Evolutionary conservation across 2,888 invertebrate species (phyloP), one percentile per base, ranked within the genome.

Genomic region (Drosophila paracracens): DNA sequence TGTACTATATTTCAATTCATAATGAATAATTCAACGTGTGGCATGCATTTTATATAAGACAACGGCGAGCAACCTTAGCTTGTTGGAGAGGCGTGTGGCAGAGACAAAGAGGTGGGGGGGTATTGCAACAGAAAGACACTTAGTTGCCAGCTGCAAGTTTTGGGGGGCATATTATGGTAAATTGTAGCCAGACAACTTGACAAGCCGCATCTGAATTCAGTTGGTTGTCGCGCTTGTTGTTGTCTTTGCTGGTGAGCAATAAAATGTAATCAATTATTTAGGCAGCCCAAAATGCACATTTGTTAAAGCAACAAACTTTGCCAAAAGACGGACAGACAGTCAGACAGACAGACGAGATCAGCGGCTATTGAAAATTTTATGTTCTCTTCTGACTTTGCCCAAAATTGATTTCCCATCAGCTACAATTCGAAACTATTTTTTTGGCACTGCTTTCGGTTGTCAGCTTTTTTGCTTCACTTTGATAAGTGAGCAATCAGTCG

Each of bases 201-300:
- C 83, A 84, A 82, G 63, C 70, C 83, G 70, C 53, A 63, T 72
- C 85, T 79, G 85, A 74, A 82, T 79, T 89, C 65, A 38, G 62
- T 46, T 56, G 36, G n/a, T 69, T 65, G 51, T 65, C 60, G 57
- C 43, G 11, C 21, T 61, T 33, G 46, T 68, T 60, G 48, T 40
- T 52, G 27, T 38, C 31, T 18, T 29, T 66, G 75, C 67, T 81
- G 72, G 66, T 75, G 59, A 67, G 80, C 83, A 89, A 88, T 89
- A 90, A 91, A 89, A 91, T 90, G 72, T 81, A 77, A 90, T 87
- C 73, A 87, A 90, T 88, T 91, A 89, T 89, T 89, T 82, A 89
- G 58, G 57, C 66, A 65, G 64, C 69, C 80, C 77, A 29, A 84
- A 89, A 90, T 90, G 90, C 81, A 83, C 73, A 72, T 63, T 70